Evolutionary conservation across 2,113 vertebrate genomes (phyloP).

Genomic region (Australoheros scitulus): DNA sequence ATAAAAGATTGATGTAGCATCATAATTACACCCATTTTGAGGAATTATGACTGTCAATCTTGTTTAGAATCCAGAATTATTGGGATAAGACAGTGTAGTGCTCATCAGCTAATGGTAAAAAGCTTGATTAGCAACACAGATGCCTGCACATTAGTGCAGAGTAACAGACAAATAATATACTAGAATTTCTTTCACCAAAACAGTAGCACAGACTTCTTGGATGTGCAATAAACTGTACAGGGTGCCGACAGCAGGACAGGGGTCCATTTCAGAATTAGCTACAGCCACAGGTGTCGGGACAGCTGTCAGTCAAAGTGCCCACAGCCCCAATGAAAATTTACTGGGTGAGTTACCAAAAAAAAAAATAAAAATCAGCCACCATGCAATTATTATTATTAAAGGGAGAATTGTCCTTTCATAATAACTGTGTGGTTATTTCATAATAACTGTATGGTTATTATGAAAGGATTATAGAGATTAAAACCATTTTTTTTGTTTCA

Average conservation of each 20-base stretch:
- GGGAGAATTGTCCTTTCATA: too few relatives aligned
- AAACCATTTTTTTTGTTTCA: neutral
- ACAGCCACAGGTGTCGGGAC: neutral
- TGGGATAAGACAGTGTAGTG: neutral
- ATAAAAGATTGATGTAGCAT: neutral
- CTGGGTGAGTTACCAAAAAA: too few relatives aligned
- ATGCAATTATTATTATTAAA: neutral
- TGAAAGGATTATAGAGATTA: neutral
- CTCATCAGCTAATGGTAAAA: neutral
- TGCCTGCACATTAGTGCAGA: accelerated
- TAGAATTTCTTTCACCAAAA: neutral
- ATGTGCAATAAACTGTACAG: neutral
- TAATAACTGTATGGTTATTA: too few relatives aligned
- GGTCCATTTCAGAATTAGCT: neutral
- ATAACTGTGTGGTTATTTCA: too few relatives aligned
- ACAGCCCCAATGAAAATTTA: too few relatives aligned
- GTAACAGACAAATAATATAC: neutral
- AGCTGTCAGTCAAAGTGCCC: neutral
- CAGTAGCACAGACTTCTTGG: neutral
- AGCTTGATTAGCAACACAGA: accelerated
- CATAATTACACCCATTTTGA: neutral
- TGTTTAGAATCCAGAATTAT: neutral
- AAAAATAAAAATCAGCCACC: neutral
- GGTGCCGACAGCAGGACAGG: neutral
- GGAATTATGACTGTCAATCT: accelerated